Evolutionary conservation across 2,113 vertebrate species (phyloP), one percentile per base, ranked within the genome.

Genomic region (Plotosus lineatus): DNA sequence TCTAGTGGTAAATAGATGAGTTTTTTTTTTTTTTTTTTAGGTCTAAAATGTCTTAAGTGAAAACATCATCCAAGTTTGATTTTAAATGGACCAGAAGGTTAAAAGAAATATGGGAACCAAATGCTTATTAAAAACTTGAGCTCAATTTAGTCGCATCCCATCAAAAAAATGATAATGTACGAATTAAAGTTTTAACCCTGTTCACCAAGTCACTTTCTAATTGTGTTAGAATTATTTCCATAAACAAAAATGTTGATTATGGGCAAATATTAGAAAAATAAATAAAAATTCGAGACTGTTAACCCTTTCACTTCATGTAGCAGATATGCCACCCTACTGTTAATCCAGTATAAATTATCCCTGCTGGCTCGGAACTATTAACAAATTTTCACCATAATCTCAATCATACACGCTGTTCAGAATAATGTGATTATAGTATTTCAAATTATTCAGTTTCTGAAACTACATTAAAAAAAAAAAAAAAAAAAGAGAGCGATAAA

Each of bases 1-100:
- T 85, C 92, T 94, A 83, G 87, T 86, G 91, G 89, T 46, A 0
- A 69, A 72, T 33, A 55, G 21, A 55, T 53, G 50, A 53, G 12
- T 15, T 14, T 4, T 4, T 4, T 53, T 4, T 15, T 15, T 6
- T 12, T 46, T 5, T 40, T 66, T 23, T 65, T 40, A 11, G 31
- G 6, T 58, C 48, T 21, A 36, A 38, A 65, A 50, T 10, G 12
- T 55, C 14, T 19, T 6, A 33, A 44, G 31, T 38, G n/a, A 10
- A 14, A 19, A 2, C 2, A 4, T n/a, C 15, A 7, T 9, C 7
- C 10, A 21, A 31, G 12, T n/a, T 61, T 2, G 4, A 33, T 26
- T 11, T 65, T 65, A 53, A 40, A 46, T 31, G 11, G 58, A 9
- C 31, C n/a, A 10, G n/a, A 33, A n/a, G 21, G 2, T 14, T 58